These are phyloP conservation scores for Tetragonisca angustula DNA, from an alignment of 2,888 invertebrate genomes.

Conservation along the genomic window DNA sequence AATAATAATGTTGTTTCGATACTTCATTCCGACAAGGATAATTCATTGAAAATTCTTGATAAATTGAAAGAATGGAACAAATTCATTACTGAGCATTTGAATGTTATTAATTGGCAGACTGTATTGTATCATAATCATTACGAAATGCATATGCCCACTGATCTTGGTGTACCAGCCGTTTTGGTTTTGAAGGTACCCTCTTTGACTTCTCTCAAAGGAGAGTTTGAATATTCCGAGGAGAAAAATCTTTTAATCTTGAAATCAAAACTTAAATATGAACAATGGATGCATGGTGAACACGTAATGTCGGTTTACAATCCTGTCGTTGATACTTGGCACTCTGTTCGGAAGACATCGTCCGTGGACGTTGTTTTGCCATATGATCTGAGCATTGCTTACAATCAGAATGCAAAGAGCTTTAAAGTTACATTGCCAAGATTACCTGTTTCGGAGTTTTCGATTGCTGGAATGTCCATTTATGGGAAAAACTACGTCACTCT, in stretches of 20 bases:
- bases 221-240: constrained; percentile 52
- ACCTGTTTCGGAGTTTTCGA: constrained; percentile 70
- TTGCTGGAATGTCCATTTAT: constrained; percentile 76
- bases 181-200: constrained; percentile 77
- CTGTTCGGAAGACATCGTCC: constrained; percentile 76
- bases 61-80: constrained; percentile 26
- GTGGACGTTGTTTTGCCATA: constrained; percentile 78
- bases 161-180: constrained; percentile 82
- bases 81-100: neutral
- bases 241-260: constrained; percentile 61
- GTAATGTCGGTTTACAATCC: constrained; percentile 84
- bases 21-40: constrained; percentile 58
- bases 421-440: constrained; percentile 77
- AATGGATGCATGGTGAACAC: constrained; percentile 79
- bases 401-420: constrained; percentile 73
- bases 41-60: constrained; percentile 28
- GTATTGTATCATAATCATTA: constrained; percentile 68
- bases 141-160: constrained; percentile 80
- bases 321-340: constrained; percentile 83
- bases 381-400: constrained; percentile 73
- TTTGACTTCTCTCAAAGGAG: constrained; percentile 71
- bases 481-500: constrained; percentile 80
- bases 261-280: constrained; percentile 72
- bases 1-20: constrained; percentile 64
- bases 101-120: constrained; percentile 58